phyloP scores from a whole-genome alignment of 2,113 vertebrate genomes.

The Plecotus auritus region DNA sequence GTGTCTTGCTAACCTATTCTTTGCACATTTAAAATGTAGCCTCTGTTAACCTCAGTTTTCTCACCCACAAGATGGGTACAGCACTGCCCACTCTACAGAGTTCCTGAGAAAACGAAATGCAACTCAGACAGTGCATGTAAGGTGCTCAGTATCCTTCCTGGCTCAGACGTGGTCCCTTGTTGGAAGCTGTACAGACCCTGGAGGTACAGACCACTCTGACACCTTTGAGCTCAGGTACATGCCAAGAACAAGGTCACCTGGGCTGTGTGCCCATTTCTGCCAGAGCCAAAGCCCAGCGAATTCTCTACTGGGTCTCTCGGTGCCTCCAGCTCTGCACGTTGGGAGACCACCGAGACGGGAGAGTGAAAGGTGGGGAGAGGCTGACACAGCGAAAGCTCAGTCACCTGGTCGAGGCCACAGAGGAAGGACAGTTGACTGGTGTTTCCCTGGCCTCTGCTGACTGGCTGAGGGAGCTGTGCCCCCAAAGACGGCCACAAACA shows the following conservation, averaged over 20 bases:
- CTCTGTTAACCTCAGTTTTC: neutral
- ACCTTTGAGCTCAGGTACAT: neutral
- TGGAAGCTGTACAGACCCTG: neutral
- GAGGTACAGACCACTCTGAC: neutral
- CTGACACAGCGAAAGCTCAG: neutral
- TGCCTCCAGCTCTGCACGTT: neutral
- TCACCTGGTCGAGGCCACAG: too few species aligned
- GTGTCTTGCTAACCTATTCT: neutral
- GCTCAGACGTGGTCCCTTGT: neutral
- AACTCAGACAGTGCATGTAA: neutral
- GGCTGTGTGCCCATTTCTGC: neutral
- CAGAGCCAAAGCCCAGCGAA: neutral
- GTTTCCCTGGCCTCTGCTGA: neutral
- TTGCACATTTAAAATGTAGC: neutral
- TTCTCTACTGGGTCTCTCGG: neutral
- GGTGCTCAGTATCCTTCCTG: neutral
- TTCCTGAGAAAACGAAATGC: neutral
- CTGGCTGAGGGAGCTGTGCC: neutral
- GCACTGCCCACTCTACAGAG: neutral
- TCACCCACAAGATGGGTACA: neutral
- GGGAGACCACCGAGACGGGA: neutral
- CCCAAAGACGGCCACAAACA: neutral
- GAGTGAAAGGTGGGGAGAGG: neutral
- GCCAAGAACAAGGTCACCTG: neutral
- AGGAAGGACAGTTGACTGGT: accelerated